Conservation (phyloP, 2,797 vertebrate genomes). For the Prunella strophiata region DNA sequence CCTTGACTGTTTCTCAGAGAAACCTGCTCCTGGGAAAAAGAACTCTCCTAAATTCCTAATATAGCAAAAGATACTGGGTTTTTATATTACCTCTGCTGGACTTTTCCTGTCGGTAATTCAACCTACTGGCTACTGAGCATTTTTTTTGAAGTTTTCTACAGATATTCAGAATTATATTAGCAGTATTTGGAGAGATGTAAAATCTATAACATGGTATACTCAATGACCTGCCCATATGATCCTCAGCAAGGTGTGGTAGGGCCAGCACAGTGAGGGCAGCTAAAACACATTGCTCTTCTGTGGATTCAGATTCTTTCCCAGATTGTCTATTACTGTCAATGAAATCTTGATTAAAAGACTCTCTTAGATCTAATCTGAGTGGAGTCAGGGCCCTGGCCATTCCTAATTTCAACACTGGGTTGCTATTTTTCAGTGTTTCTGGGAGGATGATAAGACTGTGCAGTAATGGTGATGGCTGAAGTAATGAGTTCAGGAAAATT, state of each 20-base stretch:
- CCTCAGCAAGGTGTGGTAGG: neutral
- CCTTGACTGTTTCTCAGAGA: neutral
- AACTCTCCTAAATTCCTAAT: neutral
- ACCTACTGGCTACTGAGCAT: neutral
- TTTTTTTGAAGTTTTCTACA: neutral
- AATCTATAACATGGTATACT: neutral
- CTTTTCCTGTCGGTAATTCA: neutral
- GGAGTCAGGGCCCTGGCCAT: neutral
- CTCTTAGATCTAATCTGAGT: neutral
- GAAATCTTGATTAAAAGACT: neutral
- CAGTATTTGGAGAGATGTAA: neutral
- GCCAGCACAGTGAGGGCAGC: neutral
- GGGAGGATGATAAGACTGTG: neutral
- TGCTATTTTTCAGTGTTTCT: neutral
- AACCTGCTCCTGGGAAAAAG: neutral
- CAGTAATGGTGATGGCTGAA: neutral
- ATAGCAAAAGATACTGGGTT: neutral
- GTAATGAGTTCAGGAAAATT: rapidly evolving
- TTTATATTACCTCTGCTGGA: neutral
- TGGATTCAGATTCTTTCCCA: neutral
- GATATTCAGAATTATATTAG: neutral
- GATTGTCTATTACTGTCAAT: neutral
- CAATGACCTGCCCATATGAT: no score
- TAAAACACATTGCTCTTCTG: rapidly evolving
- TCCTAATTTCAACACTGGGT: neutral